phyloP scores from a whole-genome alignment of 53 echinoderm and acorn worm genomes.

The Pentamera pediparva region DNA sequence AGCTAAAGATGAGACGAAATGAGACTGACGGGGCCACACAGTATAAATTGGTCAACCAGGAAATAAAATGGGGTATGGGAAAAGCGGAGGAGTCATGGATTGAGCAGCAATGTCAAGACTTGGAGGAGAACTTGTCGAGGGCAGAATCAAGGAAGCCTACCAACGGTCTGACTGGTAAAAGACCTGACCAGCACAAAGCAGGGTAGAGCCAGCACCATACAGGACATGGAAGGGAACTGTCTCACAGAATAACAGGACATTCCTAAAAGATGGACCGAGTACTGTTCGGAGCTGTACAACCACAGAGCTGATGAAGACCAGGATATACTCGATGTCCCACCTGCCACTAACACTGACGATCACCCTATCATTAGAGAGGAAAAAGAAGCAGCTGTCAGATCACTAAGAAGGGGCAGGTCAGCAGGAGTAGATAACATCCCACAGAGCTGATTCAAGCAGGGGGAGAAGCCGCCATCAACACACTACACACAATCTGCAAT shows the following conservation, averaged over 20 bases:
- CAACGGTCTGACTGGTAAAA: constrained; percentile 2
- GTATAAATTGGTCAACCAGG: background rate
- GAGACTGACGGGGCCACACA: background rate
- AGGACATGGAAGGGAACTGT: constrained; percentile 21
- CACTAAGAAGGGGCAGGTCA: constrained; percentile 21
- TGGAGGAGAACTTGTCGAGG: constrained; percentile 4
- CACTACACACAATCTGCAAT: constrained; percentile 31
- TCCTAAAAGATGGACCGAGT: constrained; percentile 30
- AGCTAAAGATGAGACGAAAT: constrained; percentile 3
- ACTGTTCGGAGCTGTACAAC: constrained; percentile 41
- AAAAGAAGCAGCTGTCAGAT: constrained; percentile 32
- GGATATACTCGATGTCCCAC: background rate
- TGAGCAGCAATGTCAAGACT: background rate
- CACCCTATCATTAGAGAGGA: constrained; percentile 21
- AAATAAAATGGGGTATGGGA: constrained; percentile 17
- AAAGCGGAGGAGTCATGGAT: constrained; percentile 19
- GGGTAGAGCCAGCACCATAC: constrained; percentile 13
- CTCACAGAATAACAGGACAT: constrained; percentile 26
- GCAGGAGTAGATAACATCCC: constrained; percentile 45
- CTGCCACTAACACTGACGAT: constrained; percentile 3
- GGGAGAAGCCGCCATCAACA: constrained; percentile 21
- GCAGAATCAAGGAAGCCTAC: background rate
- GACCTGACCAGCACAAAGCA: constrained; percentile 6
- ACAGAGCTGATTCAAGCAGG: constrained; percentile 32
- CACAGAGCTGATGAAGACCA: constrained; percentile 9